Evolutionary conservation across 2,888 invertebrate genomes (phyloP).

Genomic region (Hirtodrosophila histrioides): DNA sequence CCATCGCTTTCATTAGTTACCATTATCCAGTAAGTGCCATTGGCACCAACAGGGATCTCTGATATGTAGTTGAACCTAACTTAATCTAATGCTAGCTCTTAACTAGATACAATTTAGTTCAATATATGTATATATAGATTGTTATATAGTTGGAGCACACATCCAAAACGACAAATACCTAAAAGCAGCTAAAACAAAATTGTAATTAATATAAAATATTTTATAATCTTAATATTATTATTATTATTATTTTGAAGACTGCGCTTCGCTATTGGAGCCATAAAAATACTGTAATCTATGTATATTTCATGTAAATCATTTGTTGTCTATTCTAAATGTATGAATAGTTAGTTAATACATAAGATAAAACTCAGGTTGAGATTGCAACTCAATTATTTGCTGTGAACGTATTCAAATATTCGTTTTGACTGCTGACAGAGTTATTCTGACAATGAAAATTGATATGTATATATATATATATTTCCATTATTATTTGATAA

Average conservation of each 20-base stretch:
- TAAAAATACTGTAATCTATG: slow-evolving; percentile 23
- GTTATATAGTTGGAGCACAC: not conserved
- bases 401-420: slow-evolving; percentile 62
- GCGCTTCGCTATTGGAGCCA: slow-evolving; percentile 49
- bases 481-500: too few relatives aligned
- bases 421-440: slow-evolving; percentile 22
- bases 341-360: slow-evolving; percentile 20
- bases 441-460: slow-evolving; percentile 9
- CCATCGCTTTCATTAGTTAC: slow-evolving; percentile 55
- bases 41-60: slow-evolving; percentile 65
- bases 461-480: not conserved
- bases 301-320: slow-evolving; percentile 14
- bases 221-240: slow-evolving; percentile 37
- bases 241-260: slow-evolving; percentile 67
- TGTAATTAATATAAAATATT: slow-evolving; percentile 16
- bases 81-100: too few relatives aligned
- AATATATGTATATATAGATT: slow-evolving; percentile 19
- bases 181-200: slow-evolving; percentile 26
- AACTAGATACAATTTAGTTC: too few relatives aligned
- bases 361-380: slow-evolving; percentile 72
- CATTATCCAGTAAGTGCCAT: slow-evolving; percentile 66
- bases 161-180: slow-evolving; percentile 1
- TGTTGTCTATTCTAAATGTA: slow-evolving; percentile 21
- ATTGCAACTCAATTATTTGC: slow-evolving; percentile 73
- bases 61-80: slow-evolving; percentile 35